A percentile compares a stretch with the other conserved stretches of the same genome.
Evolutionary conservation across 1,140 invertebrate species (phyloP).

Genomic region (Drosophila arawakana): DNA sequence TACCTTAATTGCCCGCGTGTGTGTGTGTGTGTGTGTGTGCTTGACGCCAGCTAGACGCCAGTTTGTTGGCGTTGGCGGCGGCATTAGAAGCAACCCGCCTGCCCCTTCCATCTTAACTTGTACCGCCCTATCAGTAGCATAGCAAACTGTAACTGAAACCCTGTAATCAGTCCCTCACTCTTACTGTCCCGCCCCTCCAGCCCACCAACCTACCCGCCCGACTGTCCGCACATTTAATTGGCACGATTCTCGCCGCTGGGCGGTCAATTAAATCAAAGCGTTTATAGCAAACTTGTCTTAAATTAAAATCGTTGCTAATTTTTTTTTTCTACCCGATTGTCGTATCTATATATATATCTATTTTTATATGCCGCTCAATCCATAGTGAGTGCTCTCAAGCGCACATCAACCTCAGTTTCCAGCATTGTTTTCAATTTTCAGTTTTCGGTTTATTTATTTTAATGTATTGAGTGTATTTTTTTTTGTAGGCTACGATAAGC

Average conservation of each 20-base stretch:
- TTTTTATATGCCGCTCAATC: conserved; percentile 57
- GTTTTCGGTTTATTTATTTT: conserved; percentile 1
- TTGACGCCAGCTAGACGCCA: conserved; percentile 51
- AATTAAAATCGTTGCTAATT: conserved; percentile 54
- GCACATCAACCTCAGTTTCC: conserved; percentile 67
- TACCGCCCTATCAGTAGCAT: conserved; percentile 10
- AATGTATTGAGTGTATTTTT: not conserved
- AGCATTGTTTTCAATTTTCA: conserved; percentile 23
- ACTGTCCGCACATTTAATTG: conserved; percentile 64
- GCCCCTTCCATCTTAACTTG: not conserved
- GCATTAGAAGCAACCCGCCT: conserved; percentile 58
- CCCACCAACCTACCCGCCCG: not conserved
- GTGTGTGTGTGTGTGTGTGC: conserved; percentile 6
- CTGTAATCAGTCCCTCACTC: conserved; percentile 60
- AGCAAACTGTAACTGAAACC: conserved; percentile 48
- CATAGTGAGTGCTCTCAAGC: conserved; percentile 55
- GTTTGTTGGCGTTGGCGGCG: conserved; percentile 63
- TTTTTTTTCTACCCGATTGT: conserved; percentile 12
- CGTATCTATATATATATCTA: conserved; percentile 53
- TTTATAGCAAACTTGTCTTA: conserved; percentile 68
- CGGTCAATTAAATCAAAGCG: conserved; percentile 67
- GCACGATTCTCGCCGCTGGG: conserved; percentile 72
- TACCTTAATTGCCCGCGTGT: conserved; percentile 35
- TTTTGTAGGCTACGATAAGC: conserved; percentile 35
- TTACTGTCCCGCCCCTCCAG: conserved; percentile 17